Conservation (phyloP, 37 sponge, comb jelly and placozoan species). For the Hexactinellida sp. region DNA sequence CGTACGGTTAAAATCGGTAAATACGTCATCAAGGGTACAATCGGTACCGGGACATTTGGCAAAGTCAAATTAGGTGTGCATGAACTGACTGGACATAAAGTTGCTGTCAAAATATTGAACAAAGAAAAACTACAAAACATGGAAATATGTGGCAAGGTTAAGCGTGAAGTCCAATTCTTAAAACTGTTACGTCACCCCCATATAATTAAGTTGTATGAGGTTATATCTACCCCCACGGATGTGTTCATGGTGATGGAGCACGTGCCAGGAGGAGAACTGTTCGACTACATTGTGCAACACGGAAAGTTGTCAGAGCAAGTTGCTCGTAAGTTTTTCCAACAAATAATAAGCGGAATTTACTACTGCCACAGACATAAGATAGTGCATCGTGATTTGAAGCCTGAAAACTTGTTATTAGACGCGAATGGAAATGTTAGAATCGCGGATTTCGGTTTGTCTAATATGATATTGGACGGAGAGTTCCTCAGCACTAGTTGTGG, state of each 20-base stretch:
- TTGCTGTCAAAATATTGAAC: slow-evolving; percentile 90
- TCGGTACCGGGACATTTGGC: slow-evolving; percentile 49
- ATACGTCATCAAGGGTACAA: slow-evolving; percentile 13
- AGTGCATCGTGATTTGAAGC: slow-evolving; percentile 84
- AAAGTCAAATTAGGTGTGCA: slow-evolving; percentile 76
- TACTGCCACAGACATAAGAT: slow-evolving; percentile 46
- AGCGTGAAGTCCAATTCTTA: slow-evolving; percentile 74
- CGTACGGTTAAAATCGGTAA: not conserved
- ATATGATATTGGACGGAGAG: slow-evolving; percentile 91
- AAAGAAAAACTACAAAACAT: slow-evolving; percentile 58
- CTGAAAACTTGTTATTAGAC: slow-evolving; percentile 87
- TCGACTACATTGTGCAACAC: slow-evolving; percentile 82
- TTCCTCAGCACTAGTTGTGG: slow-evolving; percentile 88
- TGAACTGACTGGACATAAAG: slow-evolving; percentile 79
- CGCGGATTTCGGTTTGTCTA: slow-evolving; percentile 91
- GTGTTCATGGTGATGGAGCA: slow-evolving; percentile 97
- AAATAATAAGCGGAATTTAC: slow-evolving; percentile 63
- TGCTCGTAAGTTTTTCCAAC: slow-evolving; percentile 76
- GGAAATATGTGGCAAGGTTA: slow-evolving; percentile 36
- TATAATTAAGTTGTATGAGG: slow-evolving; percentile 95
- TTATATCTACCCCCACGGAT: slow-evolving; percentile 83
- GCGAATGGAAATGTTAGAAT: slow-evolving; percentile 55
- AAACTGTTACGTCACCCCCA: slow-evolving; percentile 91
- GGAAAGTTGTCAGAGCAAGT: slow-evolving; percentile 61
- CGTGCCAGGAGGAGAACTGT: slow-evolving; percentile 88